Conservation (phyloP, 2,113 vertebrate genomes). For the Grantiella picta region DNA sequence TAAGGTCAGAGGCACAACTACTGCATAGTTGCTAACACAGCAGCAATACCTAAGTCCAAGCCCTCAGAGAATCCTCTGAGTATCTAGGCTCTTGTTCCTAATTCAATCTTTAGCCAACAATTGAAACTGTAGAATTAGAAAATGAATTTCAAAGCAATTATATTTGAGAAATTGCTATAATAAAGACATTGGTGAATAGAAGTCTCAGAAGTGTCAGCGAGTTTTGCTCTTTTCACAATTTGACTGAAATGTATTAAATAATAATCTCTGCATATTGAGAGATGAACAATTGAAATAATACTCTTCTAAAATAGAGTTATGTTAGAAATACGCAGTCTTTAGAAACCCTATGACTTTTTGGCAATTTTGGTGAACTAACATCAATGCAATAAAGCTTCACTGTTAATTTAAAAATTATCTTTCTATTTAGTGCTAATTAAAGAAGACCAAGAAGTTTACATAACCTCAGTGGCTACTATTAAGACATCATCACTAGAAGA, state of each 20-base stretch:
- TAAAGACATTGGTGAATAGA: constrained; percentile 22
- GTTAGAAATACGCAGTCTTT: neutral
- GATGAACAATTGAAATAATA: neutral
- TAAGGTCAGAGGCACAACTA: neutral
- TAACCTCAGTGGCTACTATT: neutral
- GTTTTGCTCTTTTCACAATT: neutral
- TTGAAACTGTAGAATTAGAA: constrained; percentile 31
- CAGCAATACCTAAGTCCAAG: neutral
- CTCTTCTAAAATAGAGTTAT: neutral
- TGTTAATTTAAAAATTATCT: neutral
- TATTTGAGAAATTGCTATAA: constrained; percentile 34
- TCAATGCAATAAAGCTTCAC: neutral
- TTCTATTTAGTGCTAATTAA: neutral
- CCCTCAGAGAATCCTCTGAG: neutral
- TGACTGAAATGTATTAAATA: constrained; percentile 27
- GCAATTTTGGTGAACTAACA: neutral
- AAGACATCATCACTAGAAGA: neutral
- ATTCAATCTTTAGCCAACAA: constrained; percentile 32
- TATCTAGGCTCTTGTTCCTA: constrained; percentile 5
- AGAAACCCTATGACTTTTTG: neutral
- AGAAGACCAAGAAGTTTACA: neutral
- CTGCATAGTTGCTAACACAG: neutral
- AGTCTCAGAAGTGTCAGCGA: neutral
- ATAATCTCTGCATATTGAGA: neutral
- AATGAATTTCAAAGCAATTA: constrained; percentile 43